A percentile compares a stretch with the other conserved stretches of the same genome.
Conservation (phyloP, 2,888 invertebrate genomes). For the Apodemia hepburni region DNA sequence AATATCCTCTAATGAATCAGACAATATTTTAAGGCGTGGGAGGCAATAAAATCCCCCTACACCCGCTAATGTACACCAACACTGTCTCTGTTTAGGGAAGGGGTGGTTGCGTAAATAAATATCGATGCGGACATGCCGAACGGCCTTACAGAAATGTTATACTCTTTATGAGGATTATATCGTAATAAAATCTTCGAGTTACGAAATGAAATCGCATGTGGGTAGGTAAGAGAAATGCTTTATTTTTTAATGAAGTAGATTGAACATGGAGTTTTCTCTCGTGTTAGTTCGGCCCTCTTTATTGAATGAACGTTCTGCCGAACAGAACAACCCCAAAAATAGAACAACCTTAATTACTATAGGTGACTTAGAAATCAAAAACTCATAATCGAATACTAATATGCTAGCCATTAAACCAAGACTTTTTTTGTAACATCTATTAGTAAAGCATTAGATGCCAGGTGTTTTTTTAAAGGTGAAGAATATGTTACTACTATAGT, state of each 20-base stretch:
- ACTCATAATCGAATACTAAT: too few species aligned
- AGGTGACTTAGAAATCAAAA: too few species aligned
- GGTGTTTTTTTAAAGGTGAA: too few species aligned
- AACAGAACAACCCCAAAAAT: too few species aligned
- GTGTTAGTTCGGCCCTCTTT: too few species aligned
- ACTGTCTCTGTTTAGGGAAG: constrained; percentile 69
- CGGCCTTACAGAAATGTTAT: constrained; percentile 26
- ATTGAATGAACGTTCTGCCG: too few species aligned
- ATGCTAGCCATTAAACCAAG: too few species aligned
- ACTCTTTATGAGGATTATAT: constrained; percentile 9
- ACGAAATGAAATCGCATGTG: background rate
- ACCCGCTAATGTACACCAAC: constrained; percentile 73
- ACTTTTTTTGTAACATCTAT: too few species aligned
- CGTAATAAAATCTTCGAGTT: constrained; percentile 4
- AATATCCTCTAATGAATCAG: constrained; percentile 80
- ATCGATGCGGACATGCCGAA: constrained; percentile 63
- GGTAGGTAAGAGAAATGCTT: background rate
- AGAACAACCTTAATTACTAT: too few species aligned
- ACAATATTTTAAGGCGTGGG: constrained; percentile 78
- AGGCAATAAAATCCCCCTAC: constrained; percentile 74
- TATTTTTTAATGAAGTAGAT: background rate
- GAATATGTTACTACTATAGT: too few species aligned
- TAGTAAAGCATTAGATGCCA: too few species aligned
- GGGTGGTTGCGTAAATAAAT: constrained; percentile 67
- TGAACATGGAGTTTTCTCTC: background rate